These are phyloP conservation scores for Ichneumoninae sp. DNA, from an alignment of 2,888 invertebrate genomes.

Conservation along the genomic window DNA sequence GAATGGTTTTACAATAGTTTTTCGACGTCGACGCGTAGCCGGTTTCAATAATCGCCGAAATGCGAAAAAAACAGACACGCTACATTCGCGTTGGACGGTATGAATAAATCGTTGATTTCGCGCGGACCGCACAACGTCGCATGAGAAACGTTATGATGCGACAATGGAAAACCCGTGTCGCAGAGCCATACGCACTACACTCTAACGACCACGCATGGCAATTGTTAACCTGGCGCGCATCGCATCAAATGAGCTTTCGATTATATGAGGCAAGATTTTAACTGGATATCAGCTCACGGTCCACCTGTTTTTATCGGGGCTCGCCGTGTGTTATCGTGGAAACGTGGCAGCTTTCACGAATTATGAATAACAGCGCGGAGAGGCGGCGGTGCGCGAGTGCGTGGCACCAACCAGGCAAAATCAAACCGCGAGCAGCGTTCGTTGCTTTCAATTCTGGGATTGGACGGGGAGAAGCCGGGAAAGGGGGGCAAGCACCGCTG, in stretches of 20 bases:
- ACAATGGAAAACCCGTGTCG: neutral
- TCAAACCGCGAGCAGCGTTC: slow-evolving; percentile 4
- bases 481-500: neutral
- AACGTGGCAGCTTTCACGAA: slow-evolving; percentile 21
- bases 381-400: slow-evolving; percentile 5
- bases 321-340: slow-evolving; percentile 20
- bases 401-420: neutral
- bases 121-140: neutral
- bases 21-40: neutral
- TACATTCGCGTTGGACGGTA: neutral
- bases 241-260: slow-evolving; percentile 35
- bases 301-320: neutral
- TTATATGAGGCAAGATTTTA: slow-evolving; percentile 19
- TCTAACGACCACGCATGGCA: neutral
- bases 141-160: neutral
- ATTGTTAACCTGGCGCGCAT: slow-evolving; percentile 14
- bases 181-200: neutral
- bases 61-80: neutral
- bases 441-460: slow-evolving; percentile 31
- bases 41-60: neutral
- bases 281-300: slow-evolving; percentile 24
- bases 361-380: slow-evolving; percentile 10
- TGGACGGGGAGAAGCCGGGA: slow-evolving; percentile 7
- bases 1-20: slow-evolving; percentile 8
- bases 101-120: slow-evolving; percentile 3